Conservation (phyloP, 1,140 invertebrate genomes). For the Diabrotica virgifera region DNA sequence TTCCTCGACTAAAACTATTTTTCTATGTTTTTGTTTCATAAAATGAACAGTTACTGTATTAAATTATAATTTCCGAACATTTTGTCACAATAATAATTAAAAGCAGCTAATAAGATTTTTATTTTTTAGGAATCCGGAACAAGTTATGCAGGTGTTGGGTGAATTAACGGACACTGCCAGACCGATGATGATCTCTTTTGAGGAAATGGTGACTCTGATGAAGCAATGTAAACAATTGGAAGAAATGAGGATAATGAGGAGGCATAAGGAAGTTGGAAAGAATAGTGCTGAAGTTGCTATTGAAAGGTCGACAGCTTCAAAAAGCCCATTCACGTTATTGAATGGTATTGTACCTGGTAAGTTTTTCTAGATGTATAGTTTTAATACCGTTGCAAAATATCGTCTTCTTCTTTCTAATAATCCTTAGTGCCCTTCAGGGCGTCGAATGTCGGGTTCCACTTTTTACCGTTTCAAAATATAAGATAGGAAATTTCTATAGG, state of each 20-base stretch:
- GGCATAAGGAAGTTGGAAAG: constrained; percentile 13
- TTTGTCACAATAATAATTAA: not conserved
- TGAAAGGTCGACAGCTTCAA: constrained; percentile 46
- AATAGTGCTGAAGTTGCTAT: constrained; percentile 39
- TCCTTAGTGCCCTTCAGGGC: no score
- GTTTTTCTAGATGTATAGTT: not conserved
- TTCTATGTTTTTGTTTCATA: no score
- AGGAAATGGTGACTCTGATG: constrained; percentile 74
- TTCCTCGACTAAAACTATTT: no score
- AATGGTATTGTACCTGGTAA: constrained; percentile 75
- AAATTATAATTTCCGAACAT: not conserved
- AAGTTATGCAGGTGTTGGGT: constrained; percentile 59
- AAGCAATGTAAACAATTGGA: constrained; percentile 64
- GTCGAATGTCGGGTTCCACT: no score
- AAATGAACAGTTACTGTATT: no score
- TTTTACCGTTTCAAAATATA: no score
- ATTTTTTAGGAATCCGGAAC: constrained; percentile 63
- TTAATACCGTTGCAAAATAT: no score
- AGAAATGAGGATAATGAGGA: constrained; percentile 18
- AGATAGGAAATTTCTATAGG: no score
- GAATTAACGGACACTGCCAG: constrained; percentile 56
- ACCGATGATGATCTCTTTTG: constrained; percentile 62
- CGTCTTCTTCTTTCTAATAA: no score
- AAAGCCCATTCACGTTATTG: constrained; percentile 64
- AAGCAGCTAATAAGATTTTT: not conserved